Base-by-base conservation (phyloP, 2,888 invertebrate genomes). In the Eudasyphora cyanicolor region DNA sequence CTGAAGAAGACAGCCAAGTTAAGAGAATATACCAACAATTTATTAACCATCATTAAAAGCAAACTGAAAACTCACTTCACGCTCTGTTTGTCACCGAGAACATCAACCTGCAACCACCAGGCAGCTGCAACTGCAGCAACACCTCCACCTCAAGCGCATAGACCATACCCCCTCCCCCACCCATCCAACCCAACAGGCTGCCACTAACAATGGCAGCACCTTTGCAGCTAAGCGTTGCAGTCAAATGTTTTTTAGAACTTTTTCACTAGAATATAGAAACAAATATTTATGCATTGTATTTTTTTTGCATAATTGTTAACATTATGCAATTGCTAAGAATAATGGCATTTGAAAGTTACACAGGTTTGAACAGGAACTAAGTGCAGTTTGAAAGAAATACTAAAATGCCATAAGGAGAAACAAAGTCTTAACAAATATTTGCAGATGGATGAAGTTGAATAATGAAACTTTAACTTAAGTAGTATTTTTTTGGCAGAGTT, bases 321-420 rank as follows among this genome's bases (percentile, higher is more conserved):
- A 42, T 38, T 38, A 32, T 60, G 60, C 51, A 74, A 29, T 62
- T 69, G 21, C 29, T 0, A 67, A 82, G 38, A 21, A 69, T 17
- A 38, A 32, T 42, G 78, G 51, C 27, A 45, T 71, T 35, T 35
- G 12, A 14, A 60, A 79, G 35, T 29, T 24, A 14, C 14, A 45
- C n/a, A 42, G n/a, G n/a, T 81, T 76, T 76, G 32, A 60, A 79
- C 60, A 62, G 29, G 27, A n/a, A 69, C 67, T 67, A n/a, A n/a
- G n/a, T n/a, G n/a, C n/a, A 32, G 69, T 76, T 73, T 57, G 76
- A 76, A 74, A 79, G 73, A 73, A 79, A 77, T 79, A n/a, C n/a
- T 74, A 79, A 74, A 74, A 77, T 24, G 57, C 7, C 27, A 24
- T 57, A 24, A 57, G 57, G 57, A 57, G 51, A 51, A 51, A 51